Conservation (phyloP, 92 coral and sea anemone genomes). For the Porites evermanni region DNA sequence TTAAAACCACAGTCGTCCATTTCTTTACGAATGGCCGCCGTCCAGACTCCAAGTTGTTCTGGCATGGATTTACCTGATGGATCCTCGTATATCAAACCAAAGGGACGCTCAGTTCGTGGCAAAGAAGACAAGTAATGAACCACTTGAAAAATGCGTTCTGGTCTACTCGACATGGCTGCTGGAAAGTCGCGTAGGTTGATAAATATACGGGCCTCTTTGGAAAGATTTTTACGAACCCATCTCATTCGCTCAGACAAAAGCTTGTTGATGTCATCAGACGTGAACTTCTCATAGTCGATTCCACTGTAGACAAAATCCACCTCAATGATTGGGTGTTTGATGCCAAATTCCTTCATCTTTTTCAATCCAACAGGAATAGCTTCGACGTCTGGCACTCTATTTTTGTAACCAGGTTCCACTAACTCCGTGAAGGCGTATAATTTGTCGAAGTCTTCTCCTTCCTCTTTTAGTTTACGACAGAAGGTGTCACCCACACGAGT, state of each 20-base stretch:
- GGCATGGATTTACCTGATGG: constrained; percentile 45
- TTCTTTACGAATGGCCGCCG: constrained; percentile 13
- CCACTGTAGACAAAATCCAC: constrained; percentile 18
- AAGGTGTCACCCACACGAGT: constrained; percentile 1
- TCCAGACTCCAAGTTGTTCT: constrained; percentile 52
- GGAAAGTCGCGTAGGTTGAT: constrained; percentile 65
- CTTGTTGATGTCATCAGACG: constrained; percentile 14
- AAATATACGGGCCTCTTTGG: constrained; percentile 35
- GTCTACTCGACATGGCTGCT: constrained; percentile 45
- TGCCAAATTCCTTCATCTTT: constrained; percentile 28
- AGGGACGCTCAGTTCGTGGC: constrained; percentile 48
- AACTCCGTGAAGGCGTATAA: background rate
- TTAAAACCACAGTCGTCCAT: constrained; percentile 37
- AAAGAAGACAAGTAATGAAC: constrained; percentile 52
- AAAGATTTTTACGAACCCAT: constrained; percentile 49
- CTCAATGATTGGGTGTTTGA: constrained; percentile 39
- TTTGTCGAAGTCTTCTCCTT: constrained; percentile 50
- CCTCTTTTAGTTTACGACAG: constrained; percentile 11
- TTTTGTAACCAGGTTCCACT: constrained; percentile 18
- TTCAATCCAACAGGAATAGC: constrained; percentile 40
- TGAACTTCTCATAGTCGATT: constrained; percentile 46
- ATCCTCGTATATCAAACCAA: constrained; percentile 30
- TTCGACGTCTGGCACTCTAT: constrained; percentile 23
- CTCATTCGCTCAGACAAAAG: constrained; percentile 32
- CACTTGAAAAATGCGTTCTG: constrained; percentile 44